Evolutionary conservation across 2,113 vertebrate species (phyloP).

Genomic region (Caranx ignobilis): DNA sequence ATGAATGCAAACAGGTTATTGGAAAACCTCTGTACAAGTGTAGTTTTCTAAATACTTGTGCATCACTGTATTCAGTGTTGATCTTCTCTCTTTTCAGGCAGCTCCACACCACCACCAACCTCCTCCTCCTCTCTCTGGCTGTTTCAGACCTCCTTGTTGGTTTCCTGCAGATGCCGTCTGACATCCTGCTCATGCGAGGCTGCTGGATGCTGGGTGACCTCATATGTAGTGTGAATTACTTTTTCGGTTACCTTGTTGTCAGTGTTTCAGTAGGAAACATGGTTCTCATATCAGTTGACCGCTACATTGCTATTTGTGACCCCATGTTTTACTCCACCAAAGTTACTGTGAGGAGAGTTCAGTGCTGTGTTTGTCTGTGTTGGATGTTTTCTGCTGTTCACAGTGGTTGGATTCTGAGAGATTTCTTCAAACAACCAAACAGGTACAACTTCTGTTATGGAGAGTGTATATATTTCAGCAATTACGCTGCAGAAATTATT

Average conservation of each 20-base stretch:
- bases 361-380: conserved; percentile 12
- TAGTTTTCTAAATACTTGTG: too few relatives aligned
- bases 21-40: too few relatives aligned
- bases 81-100: conserved; percentile 6
- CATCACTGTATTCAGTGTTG: neutral
- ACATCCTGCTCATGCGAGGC: neutral
- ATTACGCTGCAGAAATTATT: neutral
- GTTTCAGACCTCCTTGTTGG: neutral
- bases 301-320: conserved; percentile 22
- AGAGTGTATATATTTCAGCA: neutral
- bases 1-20: too few relatives aligned
- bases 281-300: conserved; percentile 3
- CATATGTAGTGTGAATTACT: neutral
- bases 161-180: neutral
- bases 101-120: conserved; percentile 3
- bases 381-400: conserved; percentile 2
- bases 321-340: conserved; percentile 28
- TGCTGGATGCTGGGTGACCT: neutral
- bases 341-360: conserved; percentile 26
- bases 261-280: neutral
- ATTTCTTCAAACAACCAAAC: neutral
- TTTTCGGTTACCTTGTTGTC: neutral
- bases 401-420: neutral
- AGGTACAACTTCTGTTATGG: neutral
- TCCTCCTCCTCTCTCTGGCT: conserved; percentile 10